Evolutionary conservation across 2,888 invertebrate species (phyloP).

Genomic region (Sicus ferrugineus): DNA sequence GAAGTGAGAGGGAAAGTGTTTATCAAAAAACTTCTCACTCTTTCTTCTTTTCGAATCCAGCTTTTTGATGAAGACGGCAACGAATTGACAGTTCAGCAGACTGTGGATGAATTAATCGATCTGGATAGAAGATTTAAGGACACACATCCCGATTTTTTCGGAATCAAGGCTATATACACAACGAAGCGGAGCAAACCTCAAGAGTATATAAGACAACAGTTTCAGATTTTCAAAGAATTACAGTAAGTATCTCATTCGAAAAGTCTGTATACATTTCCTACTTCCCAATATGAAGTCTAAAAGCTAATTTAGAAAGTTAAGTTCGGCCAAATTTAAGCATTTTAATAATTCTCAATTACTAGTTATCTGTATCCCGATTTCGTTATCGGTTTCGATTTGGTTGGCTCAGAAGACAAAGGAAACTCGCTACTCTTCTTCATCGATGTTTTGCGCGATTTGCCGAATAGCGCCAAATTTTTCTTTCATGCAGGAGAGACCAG

Average conservation of each 20-base stretch:
- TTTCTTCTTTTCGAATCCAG: no score
- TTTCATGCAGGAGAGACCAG: slow-evolving; percentile 73
- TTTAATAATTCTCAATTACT: neutral
- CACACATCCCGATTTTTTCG: slow-evolving; percentile 67
- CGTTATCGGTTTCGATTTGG: slow-evolving; percentile 71
- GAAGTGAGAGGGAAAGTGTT: no score
- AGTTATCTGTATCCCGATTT: slow-evolving; percentile 64
- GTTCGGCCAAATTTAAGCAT: neutral
- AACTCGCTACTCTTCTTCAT: slow-evolving; percentile 56
- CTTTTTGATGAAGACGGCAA: slow-evolving; percentile 67
- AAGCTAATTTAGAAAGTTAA: neutral
- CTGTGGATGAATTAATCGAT: slow-evolving; percentile 56
- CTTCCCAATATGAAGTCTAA: no score
- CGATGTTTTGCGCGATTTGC: slow-evolving; percentile 41
- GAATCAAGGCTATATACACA: slow-evolving; percentile 67
- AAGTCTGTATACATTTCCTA: neutral
- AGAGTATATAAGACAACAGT: slow-evolving; percentile 28
- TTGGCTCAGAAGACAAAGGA: slow-evolving; percentile 69
- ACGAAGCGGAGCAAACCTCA: slow-evolving; percentile 31
- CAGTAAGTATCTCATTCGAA: slow-evolving; percentile 44
- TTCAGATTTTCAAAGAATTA: slow-evolving; percentile 40
- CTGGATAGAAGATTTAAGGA: slow-evolving; percentile 64
- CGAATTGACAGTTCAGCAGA: slow-evolving; percentile 59
- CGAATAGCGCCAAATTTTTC: slow-evolving; percentile 64
- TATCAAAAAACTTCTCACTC: no score